phyloP scores from a whole-genome alignment of 2,113 vertebrate genomes.

The Stomatorhinus ivindoensis region DNA sequence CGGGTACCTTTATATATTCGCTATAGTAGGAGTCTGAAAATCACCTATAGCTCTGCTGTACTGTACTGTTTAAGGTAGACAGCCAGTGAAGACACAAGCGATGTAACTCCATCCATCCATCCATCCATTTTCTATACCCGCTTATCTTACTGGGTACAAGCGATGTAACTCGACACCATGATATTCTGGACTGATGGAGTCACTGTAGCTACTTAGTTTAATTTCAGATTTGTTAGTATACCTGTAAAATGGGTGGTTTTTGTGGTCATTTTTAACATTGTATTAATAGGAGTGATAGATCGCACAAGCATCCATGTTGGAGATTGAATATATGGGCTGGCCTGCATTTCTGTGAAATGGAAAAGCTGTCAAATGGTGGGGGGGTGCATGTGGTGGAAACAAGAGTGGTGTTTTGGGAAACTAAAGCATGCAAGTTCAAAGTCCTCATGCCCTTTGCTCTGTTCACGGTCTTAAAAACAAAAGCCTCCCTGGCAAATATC shows the following conservation, averaged over 20 bases:
- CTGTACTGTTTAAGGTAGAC: not conserved
- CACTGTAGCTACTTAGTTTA: not conserved
- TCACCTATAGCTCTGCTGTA: slow-evolving; percentile 1
- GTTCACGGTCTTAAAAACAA: not conserved
- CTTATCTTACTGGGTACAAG: no score
- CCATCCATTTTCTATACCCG: no score
- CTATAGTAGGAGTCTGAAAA: not conserved
- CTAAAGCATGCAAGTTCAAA: not conserved
- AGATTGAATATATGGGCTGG: not conserved
- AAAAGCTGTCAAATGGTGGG: not conserved
- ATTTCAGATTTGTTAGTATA: not conserved
- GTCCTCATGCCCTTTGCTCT: not conserved
- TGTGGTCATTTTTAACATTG: not conserved
- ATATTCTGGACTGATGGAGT: not conserved
- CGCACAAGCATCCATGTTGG: not conserved
- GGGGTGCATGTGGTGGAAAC: slow-evolving; percentile 2
- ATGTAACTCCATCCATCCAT: no score
- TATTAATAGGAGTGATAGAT: not conserved
- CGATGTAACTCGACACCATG: not conserved
- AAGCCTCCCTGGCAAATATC: not conserved
- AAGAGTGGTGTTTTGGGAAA: slow-evolving; percentile 2
- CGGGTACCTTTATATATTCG: not conserved
- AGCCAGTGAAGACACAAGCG: not conserved
- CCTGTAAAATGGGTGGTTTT: not conserved
- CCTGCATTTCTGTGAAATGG: not conserved